Conservation (phyloP, 2,797 vertebrate species). For the Neostethus bicornis region DNA sequence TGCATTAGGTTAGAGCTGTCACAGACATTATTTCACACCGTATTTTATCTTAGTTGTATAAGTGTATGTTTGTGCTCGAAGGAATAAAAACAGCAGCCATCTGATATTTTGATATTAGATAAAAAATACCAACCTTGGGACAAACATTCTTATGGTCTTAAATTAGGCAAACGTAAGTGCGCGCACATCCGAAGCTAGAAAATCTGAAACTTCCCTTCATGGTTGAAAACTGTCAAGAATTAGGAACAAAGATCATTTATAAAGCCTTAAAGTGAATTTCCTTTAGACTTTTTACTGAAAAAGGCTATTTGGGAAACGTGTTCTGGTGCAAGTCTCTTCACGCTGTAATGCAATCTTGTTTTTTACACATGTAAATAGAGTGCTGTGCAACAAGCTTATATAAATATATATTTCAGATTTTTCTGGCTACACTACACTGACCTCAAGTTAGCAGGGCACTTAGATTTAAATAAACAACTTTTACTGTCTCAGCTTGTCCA, state of each 20-base stretch:
- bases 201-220: too few species aligned
- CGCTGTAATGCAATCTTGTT: neutral
- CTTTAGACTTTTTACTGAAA: too few species aligned
- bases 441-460: slow-evolving; percentile 34
- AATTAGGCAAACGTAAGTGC: slow-evolving; percentile 14
- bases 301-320: too few species aligned
- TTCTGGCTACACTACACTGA: slow-evolving; percentile 17
- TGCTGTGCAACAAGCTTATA: slow-evolving; percentile 4
- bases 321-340: too few species aligned
- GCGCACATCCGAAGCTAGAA: too few species aligned
- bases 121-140: slow-evolving; percentile 37
- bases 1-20: slow-evolving; percentile 3
- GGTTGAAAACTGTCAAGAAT: too few species aligned
- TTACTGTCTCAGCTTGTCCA: slow-evolving; percentile 54
- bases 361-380: neutral
- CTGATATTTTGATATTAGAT: slow-evolving; percentile 36
- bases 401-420: neutral
- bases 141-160: slow-evolving; percentile 10
- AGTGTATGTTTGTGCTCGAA: slow-evolving; percentile 7
- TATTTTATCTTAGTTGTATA: slow-evolving; percentile 13
- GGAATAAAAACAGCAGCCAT: slow-evolving; percentile 33
- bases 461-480: slow-evolving; percentile 44
- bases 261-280: too few species aligned
- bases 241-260: too few species aligned
- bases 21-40: slow-evolving; percentile 11